phyloP scores from a whole-genome alignment of 2,888 invertebrate genomes.

The Zootermopsis nevadensis region DNA sequence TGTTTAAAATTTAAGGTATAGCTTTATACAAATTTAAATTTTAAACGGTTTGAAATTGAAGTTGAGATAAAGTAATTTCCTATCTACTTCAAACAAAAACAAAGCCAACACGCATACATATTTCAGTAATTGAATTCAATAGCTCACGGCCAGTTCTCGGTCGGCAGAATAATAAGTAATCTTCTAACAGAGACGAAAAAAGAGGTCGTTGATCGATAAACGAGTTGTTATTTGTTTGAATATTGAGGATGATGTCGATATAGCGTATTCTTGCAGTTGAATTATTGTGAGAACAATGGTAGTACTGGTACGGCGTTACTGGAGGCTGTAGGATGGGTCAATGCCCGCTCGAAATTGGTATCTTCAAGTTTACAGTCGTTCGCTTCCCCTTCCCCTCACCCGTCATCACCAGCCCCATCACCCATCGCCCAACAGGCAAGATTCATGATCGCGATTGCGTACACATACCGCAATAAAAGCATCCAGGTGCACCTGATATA shows the following conservation, averaged over 20 bases:
- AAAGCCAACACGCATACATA: too few relatives aligned
- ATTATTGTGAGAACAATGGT: slow-evolving; percentile 21
- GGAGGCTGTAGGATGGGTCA: slow-evolving; percentile 21
- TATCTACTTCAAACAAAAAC: too few relatives aligned
- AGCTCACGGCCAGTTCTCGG: not conserved
- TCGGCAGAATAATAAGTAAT: not conserved
- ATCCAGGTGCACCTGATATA: not conserved
- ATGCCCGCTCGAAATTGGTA: slow-evolving; percentile 19
- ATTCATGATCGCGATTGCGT: too few relatives aligned
- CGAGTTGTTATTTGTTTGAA: not conserved
- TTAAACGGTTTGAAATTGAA: too few relatives aligned
- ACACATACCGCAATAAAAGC: not conserved
- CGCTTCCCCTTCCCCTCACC: not conserved
- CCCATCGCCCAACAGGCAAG: not conserved
- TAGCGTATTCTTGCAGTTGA: not conserved
- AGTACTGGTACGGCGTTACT: slow-evolving; percentile 10
- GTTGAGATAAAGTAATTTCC: too few relatives aligned
- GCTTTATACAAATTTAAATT: too few relatives aligned
- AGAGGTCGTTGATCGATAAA: not conserved
- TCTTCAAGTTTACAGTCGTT: slow-evolving; percentile 6
- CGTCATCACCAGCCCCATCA: too few relatives aligned
- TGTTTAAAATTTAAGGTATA: too few relatives aligned
- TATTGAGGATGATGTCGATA: not conserved
- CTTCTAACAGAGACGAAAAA: not conserved
- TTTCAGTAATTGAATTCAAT: not conserved